Conservation (phyloP, 2,113 vertebrate genomes). For the Montifringilla adamsi region DNA sequence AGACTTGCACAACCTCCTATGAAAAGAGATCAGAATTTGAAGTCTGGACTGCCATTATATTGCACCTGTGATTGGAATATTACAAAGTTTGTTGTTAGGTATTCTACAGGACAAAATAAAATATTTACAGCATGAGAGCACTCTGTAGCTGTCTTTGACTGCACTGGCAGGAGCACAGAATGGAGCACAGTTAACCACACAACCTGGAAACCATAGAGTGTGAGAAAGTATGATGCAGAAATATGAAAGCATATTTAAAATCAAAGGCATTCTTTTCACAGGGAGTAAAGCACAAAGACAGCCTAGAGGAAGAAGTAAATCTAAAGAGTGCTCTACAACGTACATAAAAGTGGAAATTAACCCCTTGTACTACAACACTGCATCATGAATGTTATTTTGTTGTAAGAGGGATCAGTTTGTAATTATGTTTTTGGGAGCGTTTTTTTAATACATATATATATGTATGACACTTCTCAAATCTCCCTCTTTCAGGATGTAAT, state of each 20-base stretch:
- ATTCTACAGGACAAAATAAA: neutral
- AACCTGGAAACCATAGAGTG: neutral
- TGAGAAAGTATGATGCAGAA: neutral
- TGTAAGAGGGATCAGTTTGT: neutral
- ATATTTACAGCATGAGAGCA: accelerated
- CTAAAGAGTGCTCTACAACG: neutral
- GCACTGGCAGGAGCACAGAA: neutral
- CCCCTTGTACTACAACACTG: neutral
- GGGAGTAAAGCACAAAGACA: neutral
- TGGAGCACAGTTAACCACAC: neutral
- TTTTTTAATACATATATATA: neutral
- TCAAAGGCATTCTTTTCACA: neutral
- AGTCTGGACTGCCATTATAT: neutral
- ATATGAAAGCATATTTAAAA: neutral
- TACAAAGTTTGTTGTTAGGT: neutral
- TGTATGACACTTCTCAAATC: neutral
- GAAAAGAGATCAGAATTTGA: neutral
- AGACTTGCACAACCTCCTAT: neutral
- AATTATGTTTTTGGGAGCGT: neutral
- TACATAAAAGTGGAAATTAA: neutral
- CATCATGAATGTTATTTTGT: neutral
- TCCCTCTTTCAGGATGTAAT: neutral
- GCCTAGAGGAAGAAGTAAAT: neutral
- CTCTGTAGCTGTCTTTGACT: neutral
- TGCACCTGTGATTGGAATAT: neutral